Base-by-base conservation (phyloP, 2,113 vertebrate species). In the Strix aluco region DNA sequence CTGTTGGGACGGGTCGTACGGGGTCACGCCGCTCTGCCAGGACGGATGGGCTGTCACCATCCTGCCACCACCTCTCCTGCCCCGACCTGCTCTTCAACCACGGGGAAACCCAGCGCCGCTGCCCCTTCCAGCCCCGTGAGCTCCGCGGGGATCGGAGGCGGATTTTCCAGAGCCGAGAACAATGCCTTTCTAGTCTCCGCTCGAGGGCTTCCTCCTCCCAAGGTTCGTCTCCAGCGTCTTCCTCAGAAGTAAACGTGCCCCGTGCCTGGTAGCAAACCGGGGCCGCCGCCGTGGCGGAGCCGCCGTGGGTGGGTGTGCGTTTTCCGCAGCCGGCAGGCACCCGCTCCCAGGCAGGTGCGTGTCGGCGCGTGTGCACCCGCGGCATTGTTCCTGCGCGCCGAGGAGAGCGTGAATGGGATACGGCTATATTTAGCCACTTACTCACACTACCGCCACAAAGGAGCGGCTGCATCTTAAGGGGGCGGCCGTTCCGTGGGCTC, bases 381-480 rank as follows among this genome's bases (percentile, higher is more conserved):
- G 42, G 94, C 97, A 98, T 98, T 98, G 98, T 98, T 98, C 96
- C 97, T 91, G 96, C 89, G 84, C 70, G 96, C 90, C 62, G 86
- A 96, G 96, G 91, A 96, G 94, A 97, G 93, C 91, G 93, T 96
- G 97, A 98, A 98, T 97, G 96, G 97, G 94, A 84, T 51, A 75
- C 59, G 86, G 96, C 97, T 98, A 98, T 96, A 98, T 98, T 98
- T 98, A 98, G 98, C 96, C 81, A 90, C 75, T 93, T 96, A 97
- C 96, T 97, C 97, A 97, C 96, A 32, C 93, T 84, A 88, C 96
- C 81, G 79, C 97, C 98, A 98, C 98, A 98, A 98, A 98, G 94
- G 97, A 97, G 96, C 92, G 96, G 97, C 97, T 94, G 97, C 96
- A 97, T 98, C 98, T 98, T 98, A 97, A 98, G 98, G 97, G 98